These are phyloP conservation scores for Gibbula magus DNA, from an alignment of 2,888 invertebrate species.

Conservation along the genomic window DNA sequence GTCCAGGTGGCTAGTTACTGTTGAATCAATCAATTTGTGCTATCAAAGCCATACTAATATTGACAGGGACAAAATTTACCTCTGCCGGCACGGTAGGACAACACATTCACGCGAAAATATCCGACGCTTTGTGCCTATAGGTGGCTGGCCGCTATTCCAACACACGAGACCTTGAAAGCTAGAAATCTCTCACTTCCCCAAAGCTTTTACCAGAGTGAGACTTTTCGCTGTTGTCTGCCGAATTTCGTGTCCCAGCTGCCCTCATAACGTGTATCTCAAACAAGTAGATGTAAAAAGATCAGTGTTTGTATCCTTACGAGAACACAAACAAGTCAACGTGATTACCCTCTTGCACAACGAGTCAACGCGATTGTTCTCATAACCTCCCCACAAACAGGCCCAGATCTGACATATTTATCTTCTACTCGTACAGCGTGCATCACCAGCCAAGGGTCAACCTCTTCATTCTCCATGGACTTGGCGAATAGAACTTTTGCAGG, in stretches of 20 bases:
- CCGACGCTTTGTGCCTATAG: slow-evolving; percentile 10
- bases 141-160: not conserved
- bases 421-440: too few relatives aligned
- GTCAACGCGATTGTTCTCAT: too few relatives aligned
- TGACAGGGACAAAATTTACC: slow-evolving; percentile 8
- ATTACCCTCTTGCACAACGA: too few relatives aligned
- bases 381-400: too few relatives aligned
- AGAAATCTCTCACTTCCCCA: slow-evolving; percentile 8
- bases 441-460: too few relatives aligned
- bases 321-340: too few relatives aligned
- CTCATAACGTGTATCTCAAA: not conserved
- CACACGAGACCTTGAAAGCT: slow-evolving; percentile 3
- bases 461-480: too few relatives aligned
- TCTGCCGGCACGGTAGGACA: slow-evolving; percentile 5
- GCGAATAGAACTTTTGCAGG: too few relatives aligned
- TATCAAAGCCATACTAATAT: slow-evolving; percentile 29
- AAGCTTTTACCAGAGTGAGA: not conserved
- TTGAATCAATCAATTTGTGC: slow-evolving; percentile 27
- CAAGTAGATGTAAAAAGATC: too few relatives aligned
- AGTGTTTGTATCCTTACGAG: too few relatives aligned
- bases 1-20: slow-evolving; percentile 9
- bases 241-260: not conserved
- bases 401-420: too few relatives aligned
- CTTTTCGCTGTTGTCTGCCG: slow-evolving; percentile 11
- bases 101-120: slow-evolving; percentile 25